Conservation (phyloP, 1,140 invertebrate genomes). For the Branchinecta lindahli region DNA sequence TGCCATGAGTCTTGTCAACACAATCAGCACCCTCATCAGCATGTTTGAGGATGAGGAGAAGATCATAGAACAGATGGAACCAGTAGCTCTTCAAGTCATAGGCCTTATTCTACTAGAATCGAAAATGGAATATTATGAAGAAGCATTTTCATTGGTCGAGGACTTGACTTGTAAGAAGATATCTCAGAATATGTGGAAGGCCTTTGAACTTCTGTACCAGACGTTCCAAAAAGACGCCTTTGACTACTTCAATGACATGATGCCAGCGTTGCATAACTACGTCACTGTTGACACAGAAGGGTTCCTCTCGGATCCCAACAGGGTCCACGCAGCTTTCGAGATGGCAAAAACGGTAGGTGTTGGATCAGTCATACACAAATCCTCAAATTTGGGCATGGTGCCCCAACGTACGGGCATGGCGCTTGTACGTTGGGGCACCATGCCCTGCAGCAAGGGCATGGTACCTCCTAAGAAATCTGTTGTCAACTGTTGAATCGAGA, state of each 20-base stretch:
- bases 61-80: slow-evolving; percentile 76
- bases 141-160: slow-evolving; percentile 80
- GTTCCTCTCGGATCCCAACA: slow-evolving; percentile 77
- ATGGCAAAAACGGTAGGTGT: slow-evolving; percentile 76
- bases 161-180: slow-evolving; percentile 76
- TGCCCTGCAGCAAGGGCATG: too few relatives aligned
- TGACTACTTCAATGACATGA: slow-evolving; percentile 98
- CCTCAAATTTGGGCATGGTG: too few relatives aligned
- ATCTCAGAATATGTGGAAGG: slow-evolving; percentile 88
- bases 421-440: too few relatives aligned
- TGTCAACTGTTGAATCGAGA: too few relatives aligned
- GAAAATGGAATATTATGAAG: slow-evolving; percentile 92
- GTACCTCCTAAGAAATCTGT: too few relatives aligned
- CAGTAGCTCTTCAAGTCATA: slow-evolving; percentile 80
- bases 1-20: slow-evolving; percentile 89
- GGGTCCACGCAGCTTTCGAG: slow-evolving; percentile 79
- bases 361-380: too few relatives aligned
- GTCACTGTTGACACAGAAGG: slow-evolving; percentile 84
- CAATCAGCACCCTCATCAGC: slow-evolving; percentile 83
- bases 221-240: slow-evolving; percentile 85
- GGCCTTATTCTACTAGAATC: slow-evolving; percentile 69
- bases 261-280: slow-evolving; percentile 95
- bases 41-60: slow-evolving; percentile 86
- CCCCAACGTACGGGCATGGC: too few relatives aligned
- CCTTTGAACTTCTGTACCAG: slow-evolving; percentile 73